Evolutionary conservation across 2,888 invertebrate genomes (phyloP).

Genomic region (Folsomia candida): DNA sequence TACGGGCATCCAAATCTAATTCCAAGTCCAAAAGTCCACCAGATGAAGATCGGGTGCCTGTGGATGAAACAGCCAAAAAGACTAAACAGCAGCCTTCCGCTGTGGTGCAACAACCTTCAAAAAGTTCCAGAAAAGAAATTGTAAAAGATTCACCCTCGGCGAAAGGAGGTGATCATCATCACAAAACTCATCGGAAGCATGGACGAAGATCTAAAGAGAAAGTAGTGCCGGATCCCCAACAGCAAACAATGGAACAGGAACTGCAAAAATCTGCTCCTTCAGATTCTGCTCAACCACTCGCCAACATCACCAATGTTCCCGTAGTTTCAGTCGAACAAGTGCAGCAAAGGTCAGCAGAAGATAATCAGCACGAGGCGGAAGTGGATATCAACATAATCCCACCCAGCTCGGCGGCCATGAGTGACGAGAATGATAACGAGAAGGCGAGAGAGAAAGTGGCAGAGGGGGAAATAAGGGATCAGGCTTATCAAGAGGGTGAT

Average conservation of each 20-base stretch:
- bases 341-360: too few relatives aligned
- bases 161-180: too few relatives aligned
- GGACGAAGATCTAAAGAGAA: too few relatives aligned
- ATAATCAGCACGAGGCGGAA: slow-evolving; percentile 10
- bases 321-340: too few relatives aligned
- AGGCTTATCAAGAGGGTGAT: slow-evolving; percentile 16
- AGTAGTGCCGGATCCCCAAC: too few relatives aligned
- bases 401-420: slow-evolving; percentile 36
- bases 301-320: too few relatives aligned
- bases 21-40: slow-evolving; percentile 14
- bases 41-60: background rate
- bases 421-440: slow-evolving; percentile 30
- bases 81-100: background rate
- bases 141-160: too few relatives aligned
- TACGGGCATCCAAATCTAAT: background rate
- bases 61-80: background rate
- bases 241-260: too few relatives aligned
- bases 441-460: slow-evolving; percentile 3
- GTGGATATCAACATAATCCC: slow-evolving; percentile 42
- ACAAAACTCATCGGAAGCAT: too few relatives aligned
- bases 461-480: slow-evolving; percentile 14
- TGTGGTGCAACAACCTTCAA: background rate
- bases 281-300: too few relatives aligned
- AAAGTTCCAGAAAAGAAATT: too few relatives aligned
- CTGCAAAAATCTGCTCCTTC: too few relatives aligned